Evolutionary conservation across 2,888 invertebrate genomes (phyloP).

Genomic region (Erebia palarica): DNA sequence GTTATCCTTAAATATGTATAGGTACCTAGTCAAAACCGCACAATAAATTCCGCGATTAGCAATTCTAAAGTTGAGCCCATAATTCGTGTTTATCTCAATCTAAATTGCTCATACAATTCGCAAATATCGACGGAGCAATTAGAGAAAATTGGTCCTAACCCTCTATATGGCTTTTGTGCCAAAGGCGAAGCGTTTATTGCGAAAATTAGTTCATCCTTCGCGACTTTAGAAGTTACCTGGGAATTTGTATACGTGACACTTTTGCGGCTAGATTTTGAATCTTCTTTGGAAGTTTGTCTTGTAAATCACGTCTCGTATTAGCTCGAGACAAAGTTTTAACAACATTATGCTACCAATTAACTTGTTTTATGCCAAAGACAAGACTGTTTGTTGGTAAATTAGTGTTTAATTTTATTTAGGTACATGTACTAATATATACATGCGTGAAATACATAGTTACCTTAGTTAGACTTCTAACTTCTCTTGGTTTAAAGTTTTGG

Average conservation of each 20-base stretch:
- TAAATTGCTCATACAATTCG: slow-evolving; percentile 66
- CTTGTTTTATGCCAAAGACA: slow-evolving; percentile 18
- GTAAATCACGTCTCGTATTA: slow-evolving; percentile 55
- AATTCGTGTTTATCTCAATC: slow-evolving; percentile 68
- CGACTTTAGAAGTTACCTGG: slow-evolving; percentile 61
- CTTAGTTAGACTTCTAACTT: no score
- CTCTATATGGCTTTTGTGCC: slow-evolving; percentile 57
- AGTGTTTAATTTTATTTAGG: background rate
- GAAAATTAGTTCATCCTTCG: slow-evolving; percentile 66
- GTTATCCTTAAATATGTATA: background rate
- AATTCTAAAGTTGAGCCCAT: slow-evolving; percentile 54
- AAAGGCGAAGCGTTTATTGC: slow-evolving; percentile 70
- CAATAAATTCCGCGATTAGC: slow-evolving; percentile 41
- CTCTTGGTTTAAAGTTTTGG: no score
- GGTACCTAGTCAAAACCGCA: background rate
- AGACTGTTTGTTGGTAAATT: background rate
- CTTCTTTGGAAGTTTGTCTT: slow-evolving; percentile 53
- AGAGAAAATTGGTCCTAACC: slow-evolving; percentile 61
- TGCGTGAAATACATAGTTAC: background rate
- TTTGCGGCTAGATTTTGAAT: slow-evolving; percentile 37
- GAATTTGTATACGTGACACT: slow-evolving; percentile 62
- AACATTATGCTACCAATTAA: slow-evolving; percentile 14
- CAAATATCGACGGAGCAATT: slow-evolving; percentile 69
- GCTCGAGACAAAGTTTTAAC: slow-evolving; percentile 26
- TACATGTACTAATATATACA: no score